Conservation (phyloP, 1,140 invertebrate species). For the Wasmannia auropunctata region DNA sequence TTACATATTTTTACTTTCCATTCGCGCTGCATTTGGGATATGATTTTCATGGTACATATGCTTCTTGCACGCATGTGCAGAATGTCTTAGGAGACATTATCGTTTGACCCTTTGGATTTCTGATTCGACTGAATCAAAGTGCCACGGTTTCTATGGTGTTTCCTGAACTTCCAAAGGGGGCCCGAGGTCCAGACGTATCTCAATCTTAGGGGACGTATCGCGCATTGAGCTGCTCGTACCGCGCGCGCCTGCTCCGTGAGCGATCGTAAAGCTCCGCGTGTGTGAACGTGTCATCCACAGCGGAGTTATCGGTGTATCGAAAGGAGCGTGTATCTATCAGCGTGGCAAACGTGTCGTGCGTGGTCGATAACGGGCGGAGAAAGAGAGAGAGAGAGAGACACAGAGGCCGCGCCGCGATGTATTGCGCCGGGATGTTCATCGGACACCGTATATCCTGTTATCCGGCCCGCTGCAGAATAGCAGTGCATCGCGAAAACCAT, state of each 20-base stretch:
- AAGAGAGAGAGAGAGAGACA: background rate
- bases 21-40: background rate
- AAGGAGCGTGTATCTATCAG: slow-evolving; percentile 67
- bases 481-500: slow-evolving; percentile 78
- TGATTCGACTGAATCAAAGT: too few relatives aligned
- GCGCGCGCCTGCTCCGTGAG: background rate
- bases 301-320: slow-evolving; percentile 48
- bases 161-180: too few relatives aligned
- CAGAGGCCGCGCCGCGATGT: slow-evolving; percentile 66
- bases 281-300: slow-evolving; percentile 9
- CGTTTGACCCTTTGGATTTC: too few relatives aligned
- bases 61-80: too few relatives aligned
- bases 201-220: background rate
- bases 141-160: too few relatives aligned
- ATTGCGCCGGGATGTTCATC: slow-evolving; percentile 82
- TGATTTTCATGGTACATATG: background rate
- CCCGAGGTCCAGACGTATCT: too few relatives aligned
- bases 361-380: slow-evolving; percentile 78
- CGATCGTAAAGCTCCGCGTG: slow-evolving; percentile 25
- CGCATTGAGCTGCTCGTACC: slow-evolving; percentile 4
- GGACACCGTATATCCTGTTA: slow-evolving; percentile 86
- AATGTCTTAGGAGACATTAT: too few relatives aligned
- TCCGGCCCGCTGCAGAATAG: slow-evolving; percentile 82
- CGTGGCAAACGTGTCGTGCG: slow-evolving; percentile 59
- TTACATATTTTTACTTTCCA: background rate